Evolutionary conservation across 2,888 invertebrate genomes (phyloP).

Genomic region (Leptarthrus brevirostris): DNA sequence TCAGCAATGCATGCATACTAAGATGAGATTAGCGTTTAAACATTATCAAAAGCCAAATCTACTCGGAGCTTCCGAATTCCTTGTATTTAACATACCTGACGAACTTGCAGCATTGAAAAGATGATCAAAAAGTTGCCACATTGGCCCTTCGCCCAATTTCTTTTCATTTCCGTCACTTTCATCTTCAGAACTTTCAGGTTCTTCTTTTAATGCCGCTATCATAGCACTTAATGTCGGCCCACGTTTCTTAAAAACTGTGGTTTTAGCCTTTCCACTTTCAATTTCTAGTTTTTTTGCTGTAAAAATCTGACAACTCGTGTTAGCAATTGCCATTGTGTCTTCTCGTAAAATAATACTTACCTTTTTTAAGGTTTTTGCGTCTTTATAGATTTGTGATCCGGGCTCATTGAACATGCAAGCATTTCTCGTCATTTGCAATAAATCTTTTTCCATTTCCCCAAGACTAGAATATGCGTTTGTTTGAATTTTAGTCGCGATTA

Average conservation of each 20-base stretch:
- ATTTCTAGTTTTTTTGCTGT: slow-evolving; percentile 77
- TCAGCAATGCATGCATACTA: no score
- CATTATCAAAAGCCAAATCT: no score
- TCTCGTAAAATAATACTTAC: no score
- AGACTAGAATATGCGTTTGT: slow-evolving; percentile 82
- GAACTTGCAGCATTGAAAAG: slow-evolving; percentile 75
- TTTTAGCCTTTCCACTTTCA: slow-evolving; percentile 74
- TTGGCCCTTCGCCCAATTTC: slow-evolving; percentile 77
- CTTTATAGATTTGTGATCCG: slow-evolving; percentile 95
- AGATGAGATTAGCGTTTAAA: no score
- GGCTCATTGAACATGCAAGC: slow-evolving; percentile 97
- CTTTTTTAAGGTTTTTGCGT: slow-evolving; percentile 89
- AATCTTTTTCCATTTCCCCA: slow-evolving; percentile 88
- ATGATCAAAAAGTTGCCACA: slow-evolving; percentile 91
- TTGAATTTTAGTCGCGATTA: slow-evolving; percentile 91
- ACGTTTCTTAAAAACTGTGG: slow-evolving; percentile 72
- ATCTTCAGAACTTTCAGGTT: slow-evolving; percentile 72
- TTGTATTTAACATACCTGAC: slow-evolving; percentile 66
- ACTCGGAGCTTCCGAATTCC: no score
- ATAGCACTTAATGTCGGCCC: slow-evolving; percentile 72
- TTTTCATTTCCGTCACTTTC: slow-evolving; percentile 73
- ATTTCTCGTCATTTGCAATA: slow-evolving; percentile 91
- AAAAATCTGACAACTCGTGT: slow-evolving; percentile 68
- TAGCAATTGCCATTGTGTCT: no score
- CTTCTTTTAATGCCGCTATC: slow-evolving; percentile 70